Percentiles rank a stretch among this genome's conserved stretches.
phyloP scores from a whole-genome alignment of 2,888 invertebrate species.

The Torymus texanus region DNA sequence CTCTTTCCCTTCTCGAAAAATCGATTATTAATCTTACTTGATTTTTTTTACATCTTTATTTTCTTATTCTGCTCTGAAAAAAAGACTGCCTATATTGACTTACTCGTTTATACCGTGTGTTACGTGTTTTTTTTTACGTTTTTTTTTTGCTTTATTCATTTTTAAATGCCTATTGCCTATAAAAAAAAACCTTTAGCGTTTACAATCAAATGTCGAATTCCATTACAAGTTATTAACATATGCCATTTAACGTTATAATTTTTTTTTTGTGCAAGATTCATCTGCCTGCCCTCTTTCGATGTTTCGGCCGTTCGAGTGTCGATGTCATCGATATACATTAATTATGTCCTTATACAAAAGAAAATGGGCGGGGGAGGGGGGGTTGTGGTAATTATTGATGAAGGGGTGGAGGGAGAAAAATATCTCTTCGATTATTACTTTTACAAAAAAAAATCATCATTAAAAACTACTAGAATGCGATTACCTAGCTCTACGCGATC shows the following conservation, averaged over 20 bases:
- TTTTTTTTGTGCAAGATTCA: slow-evolving; percentile 37
- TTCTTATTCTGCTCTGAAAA: slow-evolving; percentile 25
- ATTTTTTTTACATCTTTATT: slow-evolving; percentile 23
- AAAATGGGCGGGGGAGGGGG: slow-evolving; percentile 37
- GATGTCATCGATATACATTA: slow-evolving; percentile 53
- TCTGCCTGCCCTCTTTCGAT: slow-evolving; percentile 49
- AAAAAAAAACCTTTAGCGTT: slow-evolving; percentile 47
- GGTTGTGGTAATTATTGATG: slow-evolving; percentile 12
- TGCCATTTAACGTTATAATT: slow-evolving; percentile 10
- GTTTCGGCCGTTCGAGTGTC: slow-evolving; percentile 57
- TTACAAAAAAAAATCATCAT: slow-evolving; percentile 40
- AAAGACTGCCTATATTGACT: slow-evolving; percentile 54
- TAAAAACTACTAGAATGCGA: slow-evolving; percentile 58
- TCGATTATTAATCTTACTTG: slow-evolving; percentile 46
- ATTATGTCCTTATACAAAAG: slow-evolving; percentile 47
- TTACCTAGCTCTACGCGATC: slow-evolving; percentile 55
- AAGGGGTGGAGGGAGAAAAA: neutral
- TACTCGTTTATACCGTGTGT: slow-evolving; percentile 47
- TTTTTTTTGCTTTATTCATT: slow-evolving; percentile 51
- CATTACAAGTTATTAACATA: too few species aligned
- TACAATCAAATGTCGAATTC: slow-evolving; percentile 54
- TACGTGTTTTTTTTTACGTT: slow-evolving; percentile 23
- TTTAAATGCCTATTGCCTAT: slow-evolving; percentile 57
- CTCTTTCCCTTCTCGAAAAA: slow-evolving; percentile 55
- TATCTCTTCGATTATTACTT: slow-evolving; percentile 26